Evolutionary conservation across 30 jellyfish, hydroid and myxozoan species (phyloP), one percentile per base, ranked within the genome.

Genomic region (Mastigias papua): DNA sequence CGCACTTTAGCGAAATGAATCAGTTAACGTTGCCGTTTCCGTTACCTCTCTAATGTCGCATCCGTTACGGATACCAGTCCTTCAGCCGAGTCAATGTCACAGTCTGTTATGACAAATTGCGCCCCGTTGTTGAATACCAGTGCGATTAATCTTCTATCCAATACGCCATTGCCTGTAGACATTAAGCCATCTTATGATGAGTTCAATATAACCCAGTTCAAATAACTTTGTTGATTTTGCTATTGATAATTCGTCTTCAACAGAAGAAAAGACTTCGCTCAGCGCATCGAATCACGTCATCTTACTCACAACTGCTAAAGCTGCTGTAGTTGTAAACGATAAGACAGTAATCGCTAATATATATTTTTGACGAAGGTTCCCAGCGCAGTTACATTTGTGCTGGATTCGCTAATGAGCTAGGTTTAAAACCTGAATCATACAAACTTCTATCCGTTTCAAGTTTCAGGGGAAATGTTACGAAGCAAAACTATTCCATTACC

Each of bases 381-480:
- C 81, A 69, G 31, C 61, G 81, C 25, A 69, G 81, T 42, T 50
- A 80, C 82, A 65, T 80, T 27, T 82, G 90, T 51, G 64, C 69
- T 16, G 90, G 62, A 3, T 80, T 80, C 28, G 90, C 90, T 30
- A 32, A 35, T 21, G 66, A 80, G 46, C 29, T 80, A 21, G 70
- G 76, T 23, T 62, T 80, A 33, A 34, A 34, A 20, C 90, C 90
- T 62, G 65, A 31, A 35, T 63, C 90, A 10, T 80, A 80, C 90
- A 82, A 80, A 48, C 71, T 10, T 20, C 48, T 80, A 27, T 80
- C 90, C 1, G 81, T 80, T 32, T 80, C 90, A 28, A 80, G 90
- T 60, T n/a, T 80, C 67, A 80, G 90, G 22, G 90, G 90, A 25
- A 33, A 31, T 60, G 46, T 80, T 10, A 80, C 82, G 34, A 42